Percentiles rank a stretch among this genome's conserved stretches.
Evolutionary conservation across 2,113 vertebrate species (phyloP).

Genomic region (Balaeniceps rex): DNA sequence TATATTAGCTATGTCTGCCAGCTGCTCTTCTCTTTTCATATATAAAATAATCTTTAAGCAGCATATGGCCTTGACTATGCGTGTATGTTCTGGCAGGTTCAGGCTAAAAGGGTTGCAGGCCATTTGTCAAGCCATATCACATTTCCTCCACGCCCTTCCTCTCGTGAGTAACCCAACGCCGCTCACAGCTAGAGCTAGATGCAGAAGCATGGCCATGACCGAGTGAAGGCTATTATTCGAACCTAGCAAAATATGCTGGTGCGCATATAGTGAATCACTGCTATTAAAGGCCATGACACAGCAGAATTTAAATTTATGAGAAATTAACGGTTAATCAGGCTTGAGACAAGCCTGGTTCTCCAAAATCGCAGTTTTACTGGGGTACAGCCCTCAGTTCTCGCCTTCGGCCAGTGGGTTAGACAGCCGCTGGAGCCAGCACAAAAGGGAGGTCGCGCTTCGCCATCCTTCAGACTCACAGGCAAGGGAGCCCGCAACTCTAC

Average conservation of each 20-base stretch:
- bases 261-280: rapidly evolving
- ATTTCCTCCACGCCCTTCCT: conserved; percentile 73
- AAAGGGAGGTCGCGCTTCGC: rapidly evolving
- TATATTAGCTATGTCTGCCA: neutral
- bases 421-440: neutral
- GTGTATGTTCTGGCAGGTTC: conserved; percentile 29
- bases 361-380: neutral
- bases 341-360: neutral
- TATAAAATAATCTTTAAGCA: conserved; percentile 47
- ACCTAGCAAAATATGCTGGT: neutral
- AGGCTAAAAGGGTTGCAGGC: conserved; percentile 52
- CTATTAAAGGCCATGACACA: neutral
- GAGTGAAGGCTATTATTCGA: neutral
- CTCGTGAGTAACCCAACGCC: conserved; percentile 34
- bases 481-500: neutral
- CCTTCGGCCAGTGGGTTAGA: rapidly evolving
- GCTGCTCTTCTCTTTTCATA: conserved; percentile 37
- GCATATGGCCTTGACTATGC: conserved; percentile 45
- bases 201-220: neutral
- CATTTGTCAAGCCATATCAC: conserved; percentile 66
- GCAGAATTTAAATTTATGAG: neutral
- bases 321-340: neutral
- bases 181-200: neutral
- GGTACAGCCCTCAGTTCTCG: neutral
- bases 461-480: neutral